phyloP scores from a whole-genome alignment of 2,113 vertebrate genomes.

The Empidonax traillii region DNA sequence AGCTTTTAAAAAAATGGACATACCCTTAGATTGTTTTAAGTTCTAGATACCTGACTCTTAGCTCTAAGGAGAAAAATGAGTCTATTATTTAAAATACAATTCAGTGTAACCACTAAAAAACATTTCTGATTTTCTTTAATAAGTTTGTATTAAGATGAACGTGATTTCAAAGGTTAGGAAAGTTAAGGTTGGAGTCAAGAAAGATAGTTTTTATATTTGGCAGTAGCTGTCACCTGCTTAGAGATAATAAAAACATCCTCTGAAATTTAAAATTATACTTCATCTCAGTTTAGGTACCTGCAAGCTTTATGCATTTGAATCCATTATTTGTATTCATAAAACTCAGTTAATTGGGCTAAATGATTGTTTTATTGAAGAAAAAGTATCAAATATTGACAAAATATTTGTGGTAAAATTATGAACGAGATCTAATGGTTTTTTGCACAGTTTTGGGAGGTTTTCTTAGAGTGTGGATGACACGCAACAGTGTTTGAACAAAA shows the following conservation, averaged over 20 bases:
- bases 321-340: not conserved
- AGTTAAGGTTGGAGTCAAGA: not conserved
- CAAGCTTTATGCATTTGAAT: not conserved
- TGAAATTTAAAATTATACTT: not conserved
- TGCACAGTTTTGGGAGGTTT: not conserved
- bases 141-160: constrained; percentile 32
- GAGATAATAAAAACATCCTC: not conserved
- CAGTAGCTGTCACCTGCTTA: constrained; percentile 16
- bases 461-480: not conserved
- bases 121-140: not conserved
- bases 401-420: not conserved
- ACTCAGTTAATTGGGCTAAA: not conserved
- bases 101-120: not conserved
- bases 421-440: not conserved
- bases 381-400: not conserved
- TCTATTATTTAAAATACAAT: not conserved
- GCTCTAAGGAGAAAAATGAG: not conserved
- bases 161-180: constrained; percentile 52
- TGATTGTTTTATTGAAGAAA: not conserved
- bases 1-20: not conserved
- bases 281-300: not conserved
- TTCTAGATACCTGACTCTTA: not conserved
- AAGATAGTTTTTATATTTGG: not conserved
- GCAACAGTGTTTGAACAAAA: not conserved
- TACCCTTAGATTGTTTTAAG: not conserved